A percentile compares a stretch with the other conserved stretches of the same genome.
Conservation (phyloP, 2,888 invertebrate species). For the Lasioglossum pauxillum region DNA sequence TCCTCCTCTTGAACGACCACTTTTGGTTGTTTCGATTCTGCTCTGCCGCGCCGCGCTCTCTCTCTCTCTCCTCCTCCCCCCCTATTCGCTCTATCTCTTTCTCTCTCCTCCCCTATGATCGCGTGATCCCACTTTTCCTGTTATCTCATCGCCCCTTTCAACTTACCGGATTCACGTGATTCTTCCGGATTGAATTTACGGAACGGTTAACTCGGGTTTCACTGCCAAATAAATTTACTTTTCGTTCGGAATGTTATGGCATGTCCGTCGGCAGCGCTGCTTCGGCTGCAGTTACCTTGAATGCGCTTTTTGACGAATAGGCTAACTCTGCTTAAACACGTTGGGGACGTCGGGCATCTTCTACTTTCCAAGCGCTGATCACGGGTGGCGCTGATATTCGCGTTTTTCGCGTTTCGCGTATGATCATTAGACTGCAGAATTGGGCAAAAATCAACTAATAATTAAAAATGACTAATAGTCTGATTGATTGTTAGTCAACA, state of each 20-base stretch:
- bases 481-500: too few species aligned
- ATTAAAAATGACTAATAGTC: too few species aligned
- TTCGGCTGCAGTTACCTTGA: not conserved
- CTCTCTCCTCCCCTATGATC: not conserved
- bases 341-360: not conserved
- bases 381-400: too few species aligned
- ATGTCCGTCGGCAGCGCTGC: not conserved
- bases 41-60: not conserved
- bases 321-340: not conserved
- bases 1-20: slow-evolving; percentile 29
- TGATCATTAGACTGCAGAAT: too few species aligned
- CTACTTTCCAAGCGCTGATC: not conserved
- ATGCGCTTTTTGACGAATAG: not conserved
- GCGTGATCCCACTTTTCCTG: not conserved
- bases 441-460: too few species aligned
- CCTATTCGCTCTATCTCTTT: rapidly evolving
- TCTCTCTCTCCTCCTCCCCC: not conserved
- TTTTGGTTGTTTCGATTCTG: slow-evolving; percentile 27
- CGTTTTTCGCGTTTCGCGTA: too few species aligned
- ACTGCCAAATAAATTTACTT: slow-evolving; percentile 4
- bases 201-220: not conserved
- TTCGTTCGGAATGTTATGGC: not conserved
- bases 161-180: not conserved
- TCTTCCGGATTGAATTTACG: slow-evolving; percentile 22
- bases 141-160: slow-evolving; percentile 12